Conservation (phyloP, 2,113 vertebrate genomes). For the Callorhinus ursinus region DNA sequence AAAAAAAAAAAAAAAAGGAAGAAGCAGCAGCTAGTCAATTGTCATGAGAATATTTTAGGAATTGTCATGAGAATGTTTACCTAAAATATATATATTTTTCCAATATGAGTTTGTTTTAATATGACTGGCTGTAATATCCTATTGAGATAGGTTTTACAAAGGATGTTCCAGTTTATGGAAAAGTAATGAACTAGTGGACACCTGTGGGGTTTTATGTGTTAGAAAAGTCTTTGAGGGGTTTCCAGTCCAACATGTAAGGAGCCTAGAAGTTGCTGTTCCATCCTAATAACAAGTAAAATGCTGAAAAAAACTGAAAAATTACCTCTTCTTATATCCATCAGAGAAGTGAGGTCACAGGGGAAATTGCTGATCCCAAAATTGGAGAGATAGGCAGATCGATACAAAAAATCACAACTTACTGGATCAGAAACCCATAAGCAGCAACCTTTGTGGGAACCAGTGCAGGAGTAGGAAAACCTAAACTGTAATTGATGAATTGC, state of each 20-base stretch:
- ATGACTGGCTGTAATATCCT: not conserved
- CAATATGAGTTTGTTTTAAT: not conserved
- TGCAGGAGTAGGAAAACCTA: not conserved
- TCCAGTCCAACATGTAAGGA: not conserved
- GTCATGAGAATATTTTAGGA: conserved; percentile 53
- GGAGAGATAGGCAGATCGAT: not conserved
- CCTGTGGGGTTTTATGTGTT: not conserved
- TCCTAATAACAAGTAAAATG: conserved; percentile 2
- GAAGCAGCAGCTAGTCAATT: not conserved
- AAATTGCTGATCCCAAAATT: not conserved
- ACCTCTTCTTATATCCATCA: not conserved
- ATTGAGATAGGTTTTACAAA: not conserved
- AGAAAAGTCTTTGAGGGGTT: not conserved
- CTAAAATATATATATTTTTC: not conserved
- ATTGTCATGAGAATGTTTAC: conserved; percentile 41
- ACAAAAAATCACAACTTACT: not conserved
- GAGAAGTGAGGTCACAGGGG: not conserved
- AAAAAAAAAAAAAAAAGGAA: not conserved
- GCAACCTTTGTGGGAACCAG: not conserved
- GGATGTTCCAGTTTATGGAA: not conserved
- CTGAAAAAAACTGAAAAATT: not conserved
- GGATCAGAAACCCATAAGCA: not conserved
- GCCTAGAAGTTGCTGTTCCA: not conserved
- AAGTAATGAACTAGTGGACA: not conserved
- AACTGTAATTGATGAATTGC: not conserved